Evolutionary conservation across 2,888 invertebrate genomes (phyloP).

Genomic region (Aphidius colemani): DNA sequence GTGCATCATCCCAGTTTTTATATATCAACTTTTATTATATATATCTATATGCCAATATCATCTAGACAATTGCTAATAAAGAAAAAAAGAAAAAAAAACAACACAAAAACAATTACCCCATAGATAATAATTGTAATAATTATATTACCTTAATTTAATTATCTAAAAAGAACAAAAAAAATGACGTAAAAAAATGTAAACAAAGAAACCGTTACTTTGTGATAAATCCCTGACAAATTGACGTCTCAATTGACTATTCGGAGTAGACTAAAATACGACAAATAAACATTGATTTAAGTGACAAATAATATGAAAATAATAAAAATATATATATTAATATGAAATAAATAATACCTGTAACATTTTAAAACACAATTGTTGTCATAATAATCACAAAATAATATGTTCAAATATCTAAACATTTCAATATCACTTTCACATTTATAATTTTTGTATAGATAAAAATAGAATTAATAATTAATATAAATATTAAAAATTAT

Average conservation of each 20-base stretch:
- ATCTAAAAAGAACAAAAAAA: too few relatives aligned
- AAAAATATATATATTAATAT: not conserved
- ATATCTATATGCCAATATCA: too few relatives aligned
- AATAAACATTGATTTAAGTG: too few relatives aligned
- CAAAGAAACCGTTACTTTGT: not conserved
- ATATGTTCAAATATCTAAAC: conserved; percentile 18
- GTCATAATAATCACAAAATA: conserved; percentile 16
- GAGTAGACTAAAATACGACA: too few relatives aligned
- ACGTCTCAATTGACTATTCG: too few relatives aligned
- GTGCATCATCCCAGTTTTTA: conserved; percentile 13
- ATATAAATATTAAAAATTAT: not conserved
- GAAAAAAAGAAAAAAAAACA: too few relatives aligned
- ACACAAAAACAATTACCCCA: not conserved
- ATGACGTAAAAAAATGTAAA: not conserved
- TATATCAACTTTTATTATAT: conserved; percentile 6
- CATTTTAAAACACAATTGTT: conserved; percentile 14
- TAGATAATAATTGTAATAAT: not conserved
- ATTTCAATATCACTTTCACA: conserved; percentile 22
- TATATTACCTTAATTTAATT: too few relatives aligned
- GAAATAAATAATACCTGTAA: conserved; percentile 22
- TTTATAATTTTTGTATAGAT: too few relatives aligned
- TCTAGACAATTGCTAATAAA: too few relatives aligned
- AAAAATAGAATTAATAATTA: not conserved
- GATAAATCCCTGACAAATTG: too few relatives aligned
- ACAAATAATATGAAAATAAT: not conserved